A percentile compares a stretch with the other conserved stretches of the same genome.
phyloP scores from a whole-genome alignment of 2,888 invertebrate genomes.

The Chydorus sphaericus region DNA sequence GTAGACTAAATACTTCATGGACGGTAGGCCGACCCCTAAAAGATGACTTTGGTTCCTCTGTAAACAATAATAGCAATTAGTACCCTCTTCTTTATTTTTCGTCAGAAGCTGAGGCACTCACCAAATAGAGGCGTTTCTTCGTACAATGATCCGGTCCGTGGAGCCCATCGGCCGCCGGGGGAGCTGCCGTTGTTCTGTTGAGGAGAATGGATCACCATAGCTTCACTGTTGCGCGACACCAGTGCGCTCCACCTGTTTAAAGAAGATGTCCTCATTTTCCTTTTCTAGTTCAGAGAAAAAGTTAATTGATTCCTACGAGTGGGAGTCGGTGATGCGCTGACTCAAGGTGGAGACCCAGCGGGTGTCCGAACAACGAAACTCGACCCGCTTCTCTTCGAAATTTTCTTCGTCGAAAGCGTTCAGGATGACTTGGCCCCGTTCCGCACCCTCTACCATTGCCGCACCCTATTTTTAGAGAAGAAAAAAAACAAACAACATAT shows the following conservation, averaged over 20 bases:
- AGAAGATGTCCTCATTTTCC: background rate
- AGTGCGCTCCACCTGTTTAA: background rate
- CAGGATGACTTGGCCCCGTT: background rate
- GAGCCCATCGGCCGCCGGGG: slow-evolving; percentile 2
- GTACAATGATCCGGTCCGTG: slow-evolving; percentile 2
- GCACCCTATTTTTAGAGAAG: background rate
- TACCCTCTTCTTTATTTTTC: background rate
- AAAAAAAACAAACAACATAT: background rate
- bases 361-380: background rate
- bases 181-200: slow-evolving; percentile 1
- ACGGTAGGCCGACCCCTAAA: slow-evolving; percentile 28
- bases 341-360: background rate
- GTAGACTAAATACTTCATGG: slow-evolving; percentile 33
- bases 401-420: background rate
- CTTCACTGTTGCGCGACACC: background rate
- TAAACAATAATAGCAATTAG: background rate
- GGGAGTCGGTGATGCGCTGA: slow-evolving; percentile 2
- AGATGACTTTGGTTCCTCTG: slow-evolving; percentile 19
- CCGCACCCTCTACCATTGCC: background rate
- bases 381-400: slow-evolving; percentile 1
- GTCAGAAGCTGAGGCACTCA: slow-evolving; percentile 22
- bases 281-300: background rate
- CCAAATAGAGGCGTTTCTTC: slow-evolving; percentile 42
- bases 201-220: slow-evolving; percentile 10
- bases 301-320: background rate